Percentiles rank a stretch among this genome's conserved stretches.
phyloP scores from a whole-genome alignment of 2,888 invertebrate species.

The Tridacna crocea region DNA sequence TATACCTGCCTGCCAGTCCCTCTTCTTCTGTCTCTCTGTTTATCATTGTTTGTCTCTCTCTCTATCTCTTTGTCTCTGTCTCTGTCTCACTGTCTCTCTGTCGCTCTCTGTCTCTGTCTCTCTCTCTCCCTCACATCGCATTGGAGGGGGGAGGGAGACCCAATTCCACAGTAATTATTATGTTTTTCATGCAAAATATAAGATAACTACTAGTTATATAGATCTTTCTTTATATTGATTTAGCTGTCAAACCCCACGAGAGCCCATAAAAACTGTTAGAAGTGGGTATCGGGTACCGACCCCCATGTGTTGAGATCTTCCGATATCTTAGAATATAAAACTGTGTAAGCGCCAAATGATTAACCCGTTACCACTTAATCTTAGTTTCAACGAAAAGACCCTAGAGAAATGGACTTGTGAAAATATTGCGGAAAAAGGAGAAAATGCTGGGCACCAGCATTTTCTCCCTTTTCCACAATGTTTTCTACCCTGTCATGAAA shows the following conservation, averaged over 20 bases:
- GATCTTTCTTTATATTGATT: neutral
- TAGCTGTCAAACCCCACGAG: neutral
- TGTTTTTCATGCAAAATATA: neutral
- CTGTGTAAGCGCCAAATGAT: too few relatives aligned
- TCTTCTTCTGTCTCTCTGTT: neutral
- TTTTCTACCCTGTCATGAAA: too few relatives aligned
- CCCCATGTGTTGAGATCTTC: neutral
- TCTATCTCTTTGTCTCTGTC: neutral
- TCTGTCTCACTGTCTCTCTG: neutral
- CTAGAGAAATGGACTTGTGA: too few relatives aligned
- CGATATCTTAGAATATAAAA: neutral
- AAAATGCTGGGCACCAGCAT: too few relatives aligned
- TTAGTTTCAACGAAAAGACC: too few relatives aligned
- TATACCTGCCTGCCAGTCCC: neutral
- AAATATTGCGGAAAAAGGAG: too few relatives aligned
- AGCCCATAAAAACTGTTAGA: neutral
- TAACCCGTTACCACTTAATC: too few relatives aligned
- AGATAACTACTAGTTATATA: neutral
- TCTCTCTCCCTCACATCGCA: neutral
- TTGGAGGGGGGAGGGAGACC: neutral
- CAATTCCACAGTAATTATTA: neutral
- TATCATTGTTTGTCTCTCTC: too few relatives aligned
- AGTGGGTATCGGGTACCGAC: neutral
- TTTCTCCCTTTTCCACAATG: too few relatives aligned
- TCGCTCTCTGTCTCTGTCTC: slow-evolving; percentile 1